Percentiles rank a stretch among this genome's conserved stretches.
phyloP scores from a whole-genome alignment of 1,140 invertebrate species.

The Eulimnadia texana region DNA sequence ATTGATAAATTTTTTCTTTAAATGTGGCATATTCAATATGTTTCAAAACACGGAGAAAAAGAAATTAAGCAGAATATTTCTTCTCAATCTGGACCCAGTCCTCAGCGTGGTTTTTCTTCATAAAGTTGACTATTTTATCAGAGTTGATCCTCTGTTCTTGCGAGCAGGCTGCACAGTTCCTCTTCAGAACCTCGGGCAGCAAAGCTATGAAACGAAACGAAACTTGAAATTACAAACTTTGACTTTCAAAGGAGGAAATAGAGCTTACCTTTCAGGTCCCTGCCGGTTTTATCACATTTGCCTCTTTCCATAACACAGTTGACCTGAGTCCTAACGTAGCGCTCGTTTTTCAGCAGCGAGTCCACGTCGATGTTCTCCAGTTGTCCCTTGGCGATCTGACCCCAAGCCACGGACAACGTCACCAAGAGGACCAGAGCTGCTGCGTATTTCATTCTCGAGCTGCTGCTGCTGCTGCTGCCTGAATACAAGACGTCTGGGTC shows the following conservation, averaged over 20 bases:
- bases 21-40: too few species aligned
- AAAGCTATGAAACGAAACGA: conserved; percentile 4
- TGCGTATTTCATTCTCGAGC: neutral
- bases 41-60: neutral
- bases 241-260: neutral
- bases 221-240: neutral
- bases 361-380: conserved; percentile 18
- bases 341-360: conserved; percentile 12
- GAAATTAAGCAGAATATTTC: neutral
- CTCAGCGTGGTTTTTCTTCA: conserved; percentile 15
- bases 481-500: neutral
- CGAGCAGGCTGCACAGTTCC: conserved; percentile 9
- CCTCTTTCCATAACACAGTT: conserved; percentile 12
- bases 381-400: neutral
- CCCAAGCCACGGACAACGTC: neutral
- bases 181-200: conserved; percentile 12
- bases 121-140: conserved; percentile 15
- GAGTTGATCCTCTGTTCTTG: conserved; percentile 8
- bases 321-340: conserved; percentile 14
- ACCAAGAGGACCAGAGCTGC: neutral
- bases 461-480: neutral
- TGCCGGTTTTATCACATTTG: conserved; percentile 14
- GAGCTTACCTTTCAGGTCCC: conserved; percentile 16
- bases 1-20: too few species aligned
- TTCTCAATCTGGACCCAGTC: conserved; percentile 11